phyloP scores from a whole-genome alignment of 2,113 vertebrate genomes.

The Brachypteracias leptosomus region DNA sequence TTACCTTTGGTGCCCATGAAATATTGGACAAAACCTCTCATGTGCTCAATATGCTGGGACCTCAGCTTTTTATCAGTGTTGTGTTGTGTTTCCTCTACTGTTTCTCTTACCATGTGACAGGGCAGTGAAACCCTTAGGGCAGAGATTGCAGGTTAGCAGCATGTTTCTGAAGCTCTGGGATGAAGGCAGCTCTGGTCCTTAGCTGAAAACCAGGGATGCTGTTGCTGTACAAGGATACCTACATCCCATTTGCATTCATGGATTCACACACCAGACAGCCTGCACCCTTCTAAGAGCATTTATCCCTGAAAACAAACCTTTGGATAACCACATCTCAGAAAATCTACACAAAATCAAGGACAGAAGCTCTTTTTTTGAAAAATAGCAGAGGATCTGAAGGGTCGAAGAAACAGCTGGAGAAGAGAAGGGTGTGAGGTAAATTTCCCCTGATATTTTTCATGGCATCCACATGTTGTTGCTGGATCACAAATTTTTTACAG shows the following conservation, averaged over 20 bases:
- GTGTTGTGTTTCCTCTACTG: not conserved
- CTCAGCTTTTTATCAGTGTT: not conserved
- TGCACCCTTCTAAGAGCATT: not conserved
- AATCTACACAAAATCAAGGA: not conserved
- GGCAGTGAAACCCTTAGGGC: not conserved
- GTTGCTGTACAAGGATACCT: not conserved
- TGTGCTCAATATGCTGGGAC: not conserved
- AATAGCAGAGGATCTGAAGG: not conserved
- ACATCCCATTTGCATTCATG: not conserved
- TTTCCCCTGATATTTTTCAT: not conserved
- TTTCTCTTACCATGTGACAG: not conserved
- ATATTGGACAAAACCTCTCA: not conserved
- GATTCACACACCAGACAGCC: not conserved
- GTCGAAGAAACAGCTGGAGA: not conserved
- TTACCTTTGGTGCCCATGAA: not conserved
- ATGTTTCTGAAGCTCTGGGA: not conserved
- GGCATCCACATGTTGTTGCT: not conserved
- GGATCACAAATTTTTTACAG: not conserved
- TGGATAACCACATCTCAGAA: not conserved
- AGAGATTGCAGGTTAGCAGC: not conserved
- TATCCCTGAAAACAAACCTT: not conserved
- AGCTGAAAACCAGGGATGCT: not conserved
- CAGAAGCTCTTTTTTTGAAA: not conserved
- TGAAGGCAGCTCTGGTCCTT: accelerated
- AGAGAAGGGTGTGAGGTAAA: not conserved